phyloP scores from a whole-genome alignment of 2,113 vertebrate genomes.

The Sinosuthora webbiana region DNA sequence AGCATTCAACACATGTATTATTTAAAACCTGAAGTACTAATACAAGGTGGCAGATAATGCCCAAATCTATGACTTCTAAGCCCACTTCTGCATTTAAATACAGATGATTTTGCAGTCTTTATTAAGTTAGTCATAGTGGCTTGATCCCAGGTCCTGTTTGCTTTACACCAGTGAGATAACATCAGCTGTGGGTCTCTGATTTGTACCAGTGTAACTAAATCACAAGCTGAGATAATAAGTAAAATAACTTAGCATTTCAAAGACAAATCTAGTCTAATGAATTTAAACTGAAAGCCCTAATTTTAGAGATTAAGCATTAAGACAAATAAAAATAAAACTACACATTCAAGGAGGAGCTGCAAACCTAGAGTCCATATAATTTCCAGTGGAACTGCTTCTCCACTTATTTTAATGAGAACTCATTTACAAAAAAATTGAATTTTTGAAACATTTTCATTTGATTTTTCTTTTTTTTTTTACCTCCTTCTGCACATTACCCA shows the following conservation, averaged over 20 bases:
- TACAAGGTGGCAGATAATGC: conserved; percentile 24
- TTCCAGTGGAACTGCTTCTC: background rate
- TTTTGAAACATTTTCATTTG: background rate
- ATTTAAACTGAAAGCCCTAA: background rate
- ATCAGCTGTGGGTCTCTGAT: background rate
- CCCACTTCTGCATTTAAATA: conserved; percentile 11
- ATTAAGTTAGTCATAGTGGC: background rate
- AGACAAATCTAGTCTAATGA: background rate
- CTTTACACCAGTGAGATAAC: background rate
- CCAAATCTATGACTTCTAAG: conserved; percentile 7
- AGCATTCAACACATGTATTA: conserved; percentile 48
- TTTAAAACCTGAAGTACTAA: conserved; percentile 56
- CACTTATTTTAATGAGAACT: background rate
- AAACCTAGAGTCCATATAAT: background rate
- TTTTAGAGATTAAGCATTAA: background rate
- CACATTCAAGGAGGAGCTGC: background rate
- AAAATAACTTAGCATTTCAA: background rate
- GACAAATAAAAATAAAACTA: background rate
- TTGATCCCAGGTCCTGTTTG: background rate
- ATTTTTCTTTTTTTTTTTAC: background rate
- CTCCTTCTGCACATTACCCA: background rate
- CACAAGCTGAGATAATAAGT: background rate
- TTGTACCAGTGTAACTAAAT: background rate
- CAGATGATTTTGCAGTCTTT: background rate
- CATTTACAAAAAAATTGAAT: background rate